A percentile compares a stretch with the other conserved stretches of the same genome.
Evolutionary conservation across 2,113 vertebrate species (phyloP).

Genomic region (Tonatia bakeri): DNA sequence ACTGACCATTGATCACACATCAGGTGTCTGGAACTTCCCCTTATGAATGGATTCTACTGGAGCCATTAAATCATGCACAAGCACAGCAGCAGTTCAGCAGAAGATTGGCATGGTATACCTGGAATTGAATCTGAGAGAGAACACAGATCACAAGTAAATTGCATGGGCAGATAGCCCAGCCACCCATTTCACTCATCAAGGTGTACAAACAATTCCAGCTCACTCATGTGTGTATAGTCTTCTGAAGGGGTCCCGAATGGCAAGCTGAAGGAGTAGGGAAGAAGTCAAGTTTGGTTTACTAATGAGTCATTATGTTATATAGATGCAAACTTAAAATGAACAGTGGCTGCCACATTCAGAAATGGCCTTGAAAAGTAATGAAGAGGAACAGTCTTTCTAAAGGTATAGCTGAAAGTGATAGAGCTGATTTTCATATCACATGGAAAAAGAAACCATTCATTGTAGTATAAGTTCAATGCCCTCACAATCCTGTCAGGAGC

Average conservation of each 20-base stretch:
- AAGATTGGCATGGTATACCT: not conserved
- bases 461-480: not conserved
- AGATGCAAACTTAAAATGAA: not conserved
- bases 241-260: not conserved
- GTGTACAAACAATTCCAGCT: not conserved
- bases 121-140: not conserved
- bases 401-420: not conserved
- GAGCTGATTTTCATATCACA: not conserved
- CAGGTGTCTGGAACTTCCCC: not conserved
- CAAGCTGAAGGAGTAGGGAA: not conserved
- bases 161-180: not conserved
- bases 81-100: not conserved
- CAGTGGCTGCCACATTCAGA: not conserved
- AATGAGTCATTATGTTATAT: not conserved
- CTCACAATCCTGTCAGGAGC: not conserved
- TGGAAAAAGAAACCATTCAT: not conserved
- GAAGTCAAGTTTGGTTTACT: not conserved
- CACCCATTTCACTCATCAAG: not conserved
- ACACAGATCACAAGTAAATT: not conserved
- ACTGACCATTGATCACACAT: not conserved
- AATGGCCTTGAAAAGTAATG: not conserved
- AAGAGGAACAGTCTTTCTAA: not conserved
- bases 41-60: not conserved
- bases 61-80: not conserved
- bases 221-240: not conserved